Evolutionary conservation across 2,113 vertebrate genomes (phyloP).

Genomic region (crab-eating macaque (Macaca fascicularis)): DNA sequence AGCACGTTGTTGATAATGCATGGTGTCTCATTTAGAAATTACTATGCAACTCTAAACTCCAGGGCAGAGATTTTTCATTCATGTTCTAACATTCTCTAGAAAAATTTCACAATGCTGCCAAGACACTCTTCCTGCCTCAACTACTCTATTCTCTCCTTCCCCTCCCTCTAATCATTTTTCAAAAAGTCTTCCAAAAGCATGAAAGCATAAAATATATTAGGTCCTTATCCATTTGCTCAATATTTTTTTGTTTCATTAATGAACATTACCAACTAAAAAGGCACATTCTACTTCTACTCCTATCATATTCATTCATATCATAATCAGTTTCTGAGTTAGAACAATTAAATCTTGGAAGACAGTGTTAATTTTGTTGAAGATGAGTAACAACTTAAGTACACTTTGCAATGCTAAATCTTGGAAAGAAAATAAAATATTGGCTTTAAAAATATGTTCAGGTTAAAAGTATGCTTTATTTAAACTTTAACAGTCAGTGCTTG

Average conservation of each 20-base stretch:
- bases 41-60: background rate
- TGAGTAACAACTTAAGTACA: background rate
- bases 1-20: background rate
- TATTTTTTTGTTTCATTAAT: background rate
- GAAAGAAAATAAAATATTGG: conserved; percentile 52
- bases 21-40: background rate
- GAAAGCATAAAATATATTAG: background rate
- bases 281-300: background rate
- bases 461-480: conserved; percentile 58
- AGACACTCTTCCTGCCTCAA: background rate
- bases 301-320: background rate
- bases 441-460: conserved; percentile 23
- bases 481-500: conserved; percentile 48
- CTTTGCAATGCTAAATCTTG: background rate
- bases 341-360: background rate
- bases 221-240: background rate
- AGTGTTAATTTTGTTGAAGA: conserved; percentile 27
- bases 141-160: background rate
- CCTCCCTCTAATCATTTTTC: background rate
- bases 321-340: background rate
- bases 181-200: background rate
- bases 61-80: background rate
- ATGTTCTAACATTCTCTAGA: background rate
- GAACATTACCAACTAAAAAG: conserved; percentile 20
- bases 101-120: background rate